phyloP scores from a whole-genome alignment of 2,113 vertebrate genomes.

The human (Homo sapiens) region DNA sequence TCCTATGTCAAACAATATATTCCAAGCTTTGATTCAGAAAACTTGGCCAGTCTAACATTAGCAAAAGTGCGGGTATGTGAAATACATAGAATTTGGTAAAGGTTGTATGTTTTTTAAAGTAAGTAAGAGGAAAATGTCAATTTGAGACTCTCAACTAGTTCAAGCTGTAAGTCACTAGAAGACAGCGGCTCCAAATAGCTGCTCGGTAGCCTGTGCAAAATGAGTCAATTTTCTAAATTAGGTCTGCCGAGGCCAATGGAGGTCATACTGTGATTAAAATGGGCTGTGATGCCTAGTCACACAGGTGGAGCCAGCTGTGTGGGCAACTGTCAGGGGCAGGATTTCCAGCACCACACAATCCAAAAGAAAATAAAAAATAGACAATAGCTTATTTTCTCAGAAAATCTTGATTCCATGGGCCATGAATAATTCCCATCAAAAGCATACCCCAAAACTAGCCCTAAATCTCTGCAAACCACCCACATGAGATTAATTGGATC shows the following conservation, averaged over 20 bases:
- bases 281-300: neutral
- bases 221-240: conserved; percentile 37
- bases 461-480: neutral
- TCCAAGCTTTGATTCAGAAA: conserved; percentile 9
- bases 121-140: neutral
- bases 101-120: neutral
- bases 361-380: neutral
- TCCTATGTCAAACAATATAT: neutral
- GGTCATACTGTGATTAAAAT: neutral
- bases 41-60: neutral
- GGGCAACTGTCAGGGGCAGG: neutral
- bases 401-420: neutral
- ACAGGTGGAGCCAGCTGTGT: neutral
- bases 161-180: conserved; percentile 22
- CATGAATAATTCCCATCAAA: conserved; percentile 6
- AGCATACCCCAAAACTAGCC: neutral
- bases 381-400: neutral
- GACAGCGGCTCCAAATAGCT: neutral
- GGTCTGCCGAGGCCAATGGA: neutral
- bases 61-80: neutral
- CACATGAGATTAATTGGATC: neutral
- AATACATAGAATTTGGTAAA: neutral
- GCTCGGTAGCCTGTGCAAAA: neutral
- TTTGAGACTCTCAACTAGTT: neutral
- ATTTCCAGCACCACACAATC: neutral